These are phyloP conservation scores for Saguinus imperator DNA, from an alignment of 2,113 vertebrate genomes.

Conservation along the genomic window DNA sequence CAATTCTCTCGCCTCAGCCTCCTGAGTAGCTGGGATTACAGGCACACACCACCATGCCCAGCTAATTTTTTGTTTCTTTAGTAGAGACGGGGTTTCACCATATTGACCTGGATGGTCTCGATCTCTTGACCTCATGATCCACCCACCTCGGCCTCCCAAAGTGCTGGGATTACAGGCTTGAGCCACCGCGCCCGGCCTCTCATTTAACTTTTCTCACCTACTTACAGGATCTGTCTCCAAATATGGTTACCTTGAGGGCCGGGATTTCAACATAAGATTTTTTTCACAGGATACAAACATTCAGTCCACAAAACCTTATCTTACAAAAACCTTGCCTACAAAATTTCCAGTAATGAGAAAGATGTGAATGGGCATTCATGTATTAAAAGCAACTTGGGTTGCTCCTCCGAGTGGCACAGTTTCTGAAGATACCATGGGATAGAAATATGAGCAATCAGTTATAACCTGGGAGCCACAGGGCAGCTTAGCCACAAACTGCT, in stretches of 20 bases:
- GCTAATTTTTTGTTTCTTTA: no score
- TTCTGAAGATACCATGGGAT: neutral
- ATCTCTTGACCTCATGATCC: no score
- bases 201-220: neutral
- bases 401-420: neutral
- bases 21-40: no score
- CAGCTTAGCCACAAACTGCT: neutral
- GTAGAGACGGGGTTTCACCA: no score
- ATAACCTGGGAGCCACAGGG: neutral
- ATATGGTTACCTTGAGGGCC: neutral
- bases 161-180: no score
- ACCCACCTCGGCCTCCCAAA: no score
- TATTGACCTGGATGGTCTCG: no score
- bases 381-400: neutral
- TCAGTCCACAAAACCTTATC: neutral
- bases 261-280: neutral
- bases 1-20: no score
- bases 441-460: neutral
- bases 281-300: fast-evolving
- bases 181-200: no score
- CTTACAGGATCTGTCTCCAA: neutral
- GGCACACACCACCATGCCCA: no score
- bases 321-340: neutral
- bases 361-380: neutral
- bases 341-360: neutral